Percentiles rank a stretch among this genome's conserved stretches.
These are phyloP conservation scores for Furnarius figulus DNA, from an alignment of 2,113 vertebrate species.

Conservation along the genomic window DNA sequence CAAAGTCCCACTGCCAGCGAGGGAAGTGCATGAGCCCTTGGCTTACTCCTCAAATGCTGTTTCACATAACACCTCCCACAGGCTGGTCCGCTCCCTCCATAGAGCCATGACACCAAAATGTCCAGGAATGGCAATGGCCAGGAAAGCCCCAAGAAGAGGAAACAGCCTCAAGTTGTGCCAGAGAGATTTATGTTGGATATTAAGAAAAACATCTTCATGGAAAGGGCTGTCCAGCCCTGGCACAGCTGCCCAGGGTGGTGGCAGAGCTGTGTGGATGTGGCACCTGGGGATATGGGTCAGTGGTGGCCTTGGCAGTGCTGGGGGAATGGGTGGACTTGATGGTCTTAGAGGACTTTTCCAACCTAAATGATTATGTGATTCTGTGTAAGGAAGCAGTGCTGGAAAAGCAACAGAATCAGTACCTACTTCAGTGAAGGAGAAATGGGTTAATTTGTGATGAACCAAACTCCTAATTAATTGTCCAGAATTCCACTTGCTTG, in stretches of 20 bases:
- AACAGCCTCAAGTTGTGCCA: background rate
- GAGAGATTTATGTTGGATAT: background rate
- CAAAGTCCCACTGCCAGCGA: background rate
- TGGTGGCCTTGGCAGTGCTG: background rate
- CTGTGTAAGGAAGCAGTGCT: background rate
- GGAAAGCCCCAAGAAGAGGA: background rate
- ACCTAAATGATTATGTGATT: background rate
- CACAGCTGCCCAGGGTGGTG: background rate
- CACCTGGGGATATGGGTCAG: background rate
- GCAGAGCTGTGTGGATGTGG: background rate
- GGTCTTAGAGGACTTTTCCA: background rate
- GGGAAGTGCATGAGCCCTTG: background rate
- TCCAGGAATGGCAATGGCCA: background rate
- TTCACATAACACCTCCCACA: background rate
- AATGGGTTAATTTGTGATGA: background rate
- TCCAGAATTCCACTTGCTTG: background rate
- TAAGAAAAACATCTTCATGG: background rate
- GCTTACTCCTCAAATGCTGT: background rate
- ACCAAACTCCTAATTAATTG: background rate
- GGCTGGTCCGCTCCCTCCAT: fast-evolving
- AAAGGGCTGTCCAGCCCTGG: background rate
- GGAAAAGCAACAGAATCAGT: background rate
- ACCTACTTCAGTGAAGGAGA: background rate
- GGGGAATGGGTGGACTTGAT: background rate
- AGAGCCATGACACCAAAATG: fast-evolving